Base-by-base conservation (phyloP, 2,888 invertebrate species). In the Mantis religiosa region DNA sequence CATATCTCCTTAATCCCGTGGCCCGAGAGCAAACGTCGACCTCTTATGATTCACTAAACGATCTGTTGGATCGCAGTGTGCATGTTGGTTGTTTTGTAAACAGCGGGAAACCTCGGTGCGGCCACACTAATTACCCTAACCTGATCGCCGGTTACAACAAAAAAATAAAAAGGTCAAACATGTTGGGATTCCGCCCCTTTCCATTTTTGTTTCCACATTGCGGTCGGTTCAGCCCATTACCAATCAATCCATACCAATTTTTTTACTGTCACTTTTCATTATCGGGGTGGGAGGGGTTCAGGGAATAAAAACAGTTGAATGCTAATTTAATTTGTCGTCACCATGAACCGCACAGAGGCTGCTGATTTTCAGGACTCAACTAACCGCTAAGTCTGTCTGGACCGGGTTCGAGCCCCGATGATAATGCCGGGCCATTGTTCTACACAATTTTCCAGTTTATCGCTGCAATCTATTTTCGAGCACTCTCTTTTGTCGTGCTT, bases 261-360 rank as follows among this genome's bases (percentile, higher is more conserved):
- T 71, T 71, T 71, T 71, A 87, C 71, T 87, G 87, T 87, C 87
- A 87, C 87, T 82, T 87, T 87, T 71, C 87, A 87, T 87, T 87
- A 82, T 41, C 87, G 87, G 25, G 41, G 81, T 28, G 34, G 41
- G 82, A 82, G 41, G 87, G 34, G 25, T 82, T 27, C 54, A 71
- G 54, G 54, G 27, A 87, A 87, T 30, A 84, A 87, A 87, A 82
- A 30, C 34, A 82, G 82, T 82, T 87, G 12, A 41, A 87, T 82
- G 82, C 25, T 82, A 87, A 87, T 82, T 87, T 87, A 82, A 87
- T 87, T 82, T 87, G 82, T 34, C 82, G 82, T 87, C 87, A 41
- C 27, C 41, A 82, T 71, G 54, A 71, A 71, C 54, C 54, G 54
- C 25, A 71, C 54, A 71, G 54, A 71, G 54, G 54, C 20, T 71